Conservation (phyloP, 2,888 invertebrate genomes). For the Agrochola lychnidis region DNA sequence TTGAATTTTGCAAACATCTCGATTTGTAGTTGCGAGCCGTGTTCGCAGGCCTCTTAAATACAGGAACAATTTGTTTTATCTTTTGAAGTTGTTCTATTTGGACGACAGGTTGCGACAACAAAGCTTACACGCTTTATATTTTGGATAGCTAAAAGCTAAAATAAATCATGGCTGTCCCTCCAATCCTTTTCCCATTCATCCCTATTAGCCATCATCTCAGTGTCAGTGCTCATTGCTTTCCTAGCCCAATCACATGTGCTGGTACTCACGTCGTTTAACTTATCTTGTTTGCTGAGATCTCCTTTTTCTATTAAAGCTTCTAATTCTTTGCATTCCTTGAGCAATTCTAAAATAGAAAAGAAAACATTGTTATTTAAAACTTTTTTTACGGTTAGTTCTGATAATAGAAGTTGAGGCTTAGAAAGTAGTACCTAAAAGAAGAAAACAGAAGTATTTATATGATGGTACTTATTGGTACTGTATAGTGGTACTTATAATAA, state of each 20-base stretch:
- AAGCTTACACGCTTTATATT: background rate
- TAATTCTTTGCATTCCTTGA: slow-evolving; percentile 95
- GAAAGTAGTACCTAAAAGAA: background rate
- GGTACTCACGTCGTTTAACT: slow-evolving; percentile 93
- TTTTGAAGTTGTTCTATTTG: background rate
- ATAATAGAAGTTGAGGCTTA: background rate
- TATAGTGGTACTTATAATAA: background rate
- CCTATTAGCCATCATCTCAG: background rate
- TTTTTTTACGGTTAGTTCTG: background rate
- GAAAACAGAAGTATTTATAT: slow-evolving; percentile 7
- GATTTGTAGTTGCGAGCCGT: too few relatives aligned
- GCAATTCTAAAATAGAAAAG: slow-evolving; percentile 85
- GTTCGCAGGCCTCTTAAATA: too few relatives aligned
- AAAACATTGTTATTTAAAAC: background rate
- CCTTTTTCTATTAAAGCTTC: slow-evolving; percentile 94
- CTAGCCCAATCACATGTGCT: background rate
- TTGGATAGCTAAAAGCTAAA: background rate
- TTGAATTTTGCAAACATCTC: too few relatives aligned
- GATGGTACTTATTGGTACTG: background rate
- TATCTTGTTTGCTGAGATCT: slow-evolving; percentile 93
- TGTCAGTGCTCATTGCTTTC: background rate
- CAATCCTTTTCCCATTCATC: background rate
- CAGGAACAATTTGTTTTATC: background rate
- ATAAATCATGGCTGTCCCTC: background rate
- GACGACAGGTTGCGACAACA: background rate